Evolutionary conservation across 2,888 invertebrate genomes (phyloP).

Genomic region (Trachelus stipa): DNA sequence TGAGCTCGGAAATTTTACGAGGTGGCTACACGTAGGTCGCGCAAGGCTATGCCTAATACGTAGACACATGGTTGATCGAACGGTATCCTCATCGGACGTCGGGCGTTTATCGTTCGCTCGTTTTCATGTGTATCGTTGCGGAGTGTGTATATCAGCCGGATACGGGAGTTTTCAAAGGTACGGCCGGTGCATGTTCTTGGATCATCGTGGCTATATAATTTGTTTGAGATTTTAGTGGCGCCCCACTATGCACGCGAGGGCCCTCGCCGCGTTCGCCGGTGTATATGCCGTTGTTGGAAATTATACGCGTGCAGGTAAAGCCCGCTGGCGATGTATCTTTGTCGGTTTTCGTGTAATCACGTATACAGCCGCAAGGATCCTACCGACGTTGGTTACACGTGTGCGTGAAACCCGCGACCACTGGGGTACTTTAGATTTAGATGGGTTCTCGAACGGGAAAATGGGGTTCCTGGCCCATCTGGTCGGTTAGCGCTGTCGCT

Average conservation of each 20-base stretch:
- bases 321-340: background rate
- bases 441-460: constrained; percentile 42
- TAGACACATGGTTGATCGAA: background rate
- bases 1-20: background rate
- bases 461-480: constrained; percentile 32
- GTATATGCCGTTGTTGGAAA: background rate
- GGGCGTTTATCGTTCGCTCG: background rate
- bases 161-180: constrained; percentile 9
- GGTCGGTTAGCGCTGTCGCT: constrained; percentile 30
- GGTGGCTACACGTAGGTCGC: background rate
- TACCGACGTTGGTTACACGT: background rate
- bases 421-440: constrained; percentile 39
- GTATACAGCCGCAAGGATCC: background rate
- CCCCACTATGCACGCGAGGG: constrained; percentile 3
- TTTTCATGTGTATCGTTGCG: background rate
- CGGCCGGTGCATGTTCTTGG: constrained; percentile 17
- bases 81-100: background rate
- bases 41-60: background rate
- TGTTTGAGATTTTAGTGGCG: constrained; percentile 21
- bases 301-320: background rate
- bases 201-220: constrained; percentile 23
- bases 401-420: constrained; percentile 6
- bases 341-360: background rate
- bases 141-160: constrained; percentile 1
- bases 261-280: background rate